Evolutionary conservation across 2,888 invertebrate genomes (phyloP).

Genomic region (Disparrhopalites patrizii): DNA sequence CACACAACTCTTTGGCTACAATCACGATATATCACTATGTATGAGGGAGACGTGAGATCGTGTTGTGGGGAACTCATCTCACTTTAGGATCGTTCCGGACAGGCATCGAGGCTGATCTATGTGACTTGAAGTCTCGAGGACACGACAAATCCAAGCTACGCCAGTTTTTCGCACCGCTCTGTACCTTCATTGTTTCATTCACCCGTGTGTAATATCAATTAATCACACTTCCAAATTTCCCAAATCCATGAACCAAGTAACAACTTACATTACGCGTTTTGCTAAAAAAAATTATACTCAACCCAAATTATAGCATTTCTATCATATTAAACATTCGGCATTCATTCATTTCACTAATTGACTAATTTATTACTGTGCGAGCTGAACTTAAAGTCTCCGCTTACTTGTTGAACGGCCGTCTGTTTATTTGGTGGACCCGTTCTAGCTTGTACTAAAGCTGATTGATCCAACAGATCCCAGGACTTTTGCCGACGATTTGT

Average conservation of each 20-base stretch:
- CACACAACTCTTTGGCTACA: constrained; percentile 15
- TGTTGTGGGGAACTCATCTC: constrained; percentile 39
- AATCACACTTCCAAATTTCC: constrained; percentile 23
- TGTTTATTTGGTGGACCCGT: constrained; percentile 59
- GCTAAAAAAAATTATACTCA: not conserved
- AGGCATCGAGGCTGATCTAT: constrained; percentile 49
- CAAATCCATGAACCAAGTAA: not conserved
- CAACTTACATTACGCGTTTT: not conserved
- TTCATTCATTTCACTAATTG: too few species aligned
- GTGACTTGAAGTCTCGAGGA: constrained; percentile 51
- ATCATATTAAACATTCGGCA: too few species aligned
- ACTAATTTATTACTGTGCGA: too few species aligned
- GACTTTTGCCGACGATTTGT: constrained; percentile 77
- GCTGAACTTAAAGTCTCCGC: too few species aligned
- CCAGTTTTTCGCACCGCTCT: constrained; percentile 51
- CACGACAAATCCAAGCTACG: constrained; percentile 58
- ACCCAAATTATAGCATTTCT: too few species aligned
- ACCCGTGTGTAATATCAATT: constrained; percentile 7
- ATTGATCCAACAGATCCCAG: constrained; percentile 89
- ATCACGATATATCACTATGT: constrained; percentile 13
- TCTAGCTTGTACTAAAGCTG: constrained; percentile 69
- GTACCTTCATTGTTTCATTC: constrained; percentile 39
- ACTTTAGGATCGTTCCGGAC: constrained; percentile 49
- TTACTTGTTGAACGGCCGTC: constrained; percentile 58
- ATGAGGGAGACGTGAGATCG: constrained; percentile 21